These are phyloP conservation scores for Epinotia nisella DNA, from an alignment of 2,888 invertebrate genomes.

Conservation along the genomic window DNA sequence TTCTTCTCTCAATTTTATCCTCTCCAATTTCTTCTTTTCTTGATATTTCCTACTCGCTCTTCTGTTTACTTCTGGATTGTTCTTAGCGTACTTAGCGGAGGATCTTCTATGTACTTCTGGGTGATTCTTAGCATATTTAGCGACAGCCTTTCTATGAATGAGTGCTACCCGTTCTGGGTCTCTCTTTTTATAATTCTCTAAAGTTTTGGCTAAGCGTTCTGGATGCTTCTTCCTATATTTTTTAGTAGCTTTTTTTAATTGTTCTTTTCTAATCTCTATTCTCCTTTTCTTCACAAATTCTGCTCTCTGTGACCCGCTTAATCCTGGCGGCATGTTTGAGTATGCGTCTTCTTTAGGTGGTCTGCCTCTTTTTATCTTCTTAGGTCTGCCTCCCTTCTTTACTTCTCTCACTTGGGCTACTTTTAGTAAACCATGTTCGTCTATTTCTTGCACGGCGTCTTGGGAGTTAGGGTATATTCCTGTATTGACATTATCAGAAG, in stretches of 20 bases:
- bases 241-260: neutral
- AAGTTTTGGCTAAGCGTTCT: neutral
- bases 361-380: neutral
- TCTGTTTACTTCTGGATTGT: neutral
- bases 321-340: conserved; percentile 2
- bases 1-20: neutral
- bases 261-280: neutral
- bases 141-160: neutral
- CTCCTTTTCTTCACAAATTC: neutral
- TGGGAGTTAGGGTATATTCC: neutral
- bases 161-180: neutral
- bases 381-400: neutral
- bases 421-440: neutral
- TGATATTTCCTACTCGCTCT: too few species aligned
- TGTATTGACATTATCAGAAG: neutral
- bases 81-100: neutral
- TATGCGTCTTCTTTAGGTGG: conserved; percentile 4
- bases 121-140: neutral
- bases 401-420: neutral
- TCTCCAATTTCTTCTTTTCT: neutral
- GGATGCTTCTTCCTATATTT: conserved; percentile 1
- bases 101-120: neutral
- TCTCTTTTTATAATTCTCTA: neutral
- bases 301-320: neutral
- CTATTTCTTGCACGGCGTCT: neutral